Evolutionary conservation across 1,140 invertebrate species (phyloP).

Genomic region (Penaeus vannamei): DNA sequence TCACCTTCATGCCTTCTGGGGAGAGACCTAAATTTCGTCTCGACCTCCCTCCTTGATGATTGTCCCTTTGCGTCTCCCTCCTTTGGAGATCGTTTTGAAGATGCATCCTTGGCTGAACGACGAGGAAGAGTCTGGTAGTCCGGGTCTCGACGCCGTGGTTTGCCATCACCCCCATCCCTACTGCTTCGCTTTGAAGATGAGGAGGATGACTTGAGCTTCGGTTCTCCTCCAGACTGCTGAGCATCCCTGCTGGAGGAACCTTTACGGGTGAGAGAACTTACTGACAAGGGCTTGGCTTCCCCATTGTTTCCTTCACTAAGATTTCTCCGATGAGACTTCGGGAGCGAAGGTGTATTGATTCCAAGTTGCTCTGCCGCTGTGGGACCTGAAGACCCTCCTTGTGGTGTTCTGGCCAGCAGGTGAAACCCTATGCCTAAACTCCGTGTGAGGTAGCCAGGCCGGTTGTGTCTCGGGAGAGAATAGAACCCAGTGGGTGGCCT

Average conservation of each 20-base stretch:
- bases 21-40: slow-evolving; percentile 59
- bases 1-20: slow-evolving; percentile 53
- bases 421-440: slow-evolving; percentile 50
- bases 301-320: slow-evolving; percentile 52
- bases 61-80: slow-evolving; percentile 55
- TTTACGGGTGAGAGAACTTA: slow-evolving; percentile 43
- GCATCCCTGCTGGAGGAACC: slow-evolving; percentile 5
- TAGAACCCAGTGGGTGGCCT: slow-evolving; percentile 54
- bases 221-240: slow-evolving; percentile 35
- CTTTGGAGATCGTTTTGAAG: slow-evolving; percentile 54
- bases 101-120: slow-evolving; percentile 46
- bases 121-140: slow-evolving; percentile 55
- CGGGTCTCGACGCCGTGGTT: slow-evolving; percentile 46
- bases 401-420: slow-evolving; percentile 48
- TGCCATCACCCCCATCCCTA: slow-evolving; percentile 51
- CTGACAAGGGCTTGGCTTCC: not conserved
- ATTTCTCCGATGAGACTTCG: slow-evolving; percentile 51
- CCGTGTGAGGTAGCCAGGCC: slow-evolving; percentile 51
- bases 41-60: slow-evolving; percentile 51
- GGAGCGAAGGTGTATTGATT: slow-evolving; percentile 53
- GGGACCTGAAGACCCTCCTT: slow-evolving; percentile 33
- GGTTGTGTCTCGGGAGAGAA: slow-evolving; percentile 55
- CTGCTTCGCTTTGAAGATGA: slow-evolving; percentile 38
- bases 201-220: slow-evolving; percentile 55
- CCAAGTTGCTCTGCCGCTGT: slow-evolving; percentile 57